Evolutionary conservation across 1,140 invertebrate species (phyloP).

Genomic region (Aleiodes sp.): DNA sequence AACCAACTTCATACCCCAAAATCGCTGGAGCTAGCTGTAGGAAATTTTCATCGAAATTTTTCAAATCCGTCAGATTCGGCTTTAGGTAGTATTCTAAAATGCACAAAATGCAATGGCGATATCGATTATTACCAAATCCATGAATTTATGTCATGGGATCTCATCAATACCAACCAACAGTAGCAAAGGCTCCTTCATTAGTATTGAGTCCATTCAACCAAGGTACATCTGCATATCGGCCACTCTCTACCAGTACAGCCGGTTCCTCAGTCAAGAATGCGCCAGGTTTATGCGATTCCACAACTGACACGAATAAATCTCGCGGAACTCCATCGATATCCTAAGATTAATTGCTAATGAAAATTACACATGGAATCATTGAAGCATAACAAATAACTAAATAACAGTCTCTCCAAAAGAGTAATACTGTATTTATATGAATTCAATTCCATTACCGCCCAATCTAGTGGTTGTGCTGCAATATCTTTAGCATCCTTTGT

Average conservation of each 20-base stretch:
- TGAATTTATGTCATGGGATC: background rate
- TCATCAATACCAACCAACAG: background rate
- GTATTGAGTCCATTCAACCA: constrained; percentile 75
- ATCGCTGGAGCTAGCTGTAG: constrained; percentile 68
- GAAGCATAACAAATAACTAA: constrained; percentile 62
- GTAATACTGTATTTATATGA: background rate
- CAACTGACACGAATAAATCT: constrained; percentile 77
- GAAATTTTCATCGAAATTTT: no score
- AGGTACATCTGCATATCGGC: constrained; percentile 68
- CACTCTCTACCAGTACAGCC: constrained; percentile 58
- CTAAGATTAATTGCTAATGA: constrained; percentile 40
- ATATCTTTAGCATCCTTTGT: constrained; percentile 70
- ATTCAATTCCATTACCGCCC: background rate
- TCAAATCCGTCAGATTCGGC: no score
- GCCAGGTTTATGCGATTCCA: constrained; percentile 72
- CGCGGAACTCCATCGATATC: constrained; percentile 76
- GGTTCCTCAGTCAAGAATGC: constrained; percentile 73
- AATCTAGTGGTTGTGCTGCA: constrained; percentile 45
- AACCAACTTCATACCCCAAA: constrained; percentile 70
- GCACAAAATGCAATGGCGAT: background rate
- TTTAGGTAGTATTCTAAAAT: background rate
- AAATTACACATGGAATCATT: background rate
- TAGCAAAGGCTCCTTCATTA: constrained; percentile 71
- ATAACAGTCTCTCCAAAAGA: background rate
- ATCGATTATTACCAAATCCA: background rate